A percentile compares a stretch with the other conserved stretches of the same genome.
phyloP scores from a whole-genome alignment of 1,140 invertebrate genomes.

The Diabrotica virgifera region DNA sequence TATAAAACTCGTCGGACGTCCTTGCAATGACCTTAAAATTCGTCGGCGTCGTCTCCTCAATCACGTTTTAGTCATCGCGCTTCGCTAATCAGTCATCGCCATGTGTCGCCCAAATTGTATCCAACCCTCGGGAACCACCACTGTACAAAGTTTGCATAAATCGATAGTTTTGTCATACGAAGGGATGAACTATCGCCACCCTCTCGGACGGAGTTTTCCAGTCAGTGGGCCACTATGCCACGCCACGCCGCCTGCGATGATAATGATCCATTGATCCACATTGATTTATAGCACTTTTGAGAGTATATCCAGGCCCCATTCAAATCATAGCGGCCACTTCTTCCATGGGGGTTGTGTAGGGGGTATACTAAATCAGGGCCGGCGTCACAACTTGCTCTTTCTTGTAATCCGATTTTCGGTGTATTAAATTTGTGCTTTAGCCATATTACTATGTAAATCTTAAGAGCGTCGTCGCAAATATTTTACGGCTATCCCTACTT shows the following conservation, averaged over 20 bases:
- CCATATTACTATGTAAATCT: neutral
- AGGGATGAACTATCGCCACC: constrained; percentile 13
- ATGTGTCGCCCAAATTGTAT: too few relatives aligned
- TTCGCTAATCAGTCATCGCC: too few relatives aligned
- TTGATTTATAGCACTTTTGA: constrained; percentile 39
- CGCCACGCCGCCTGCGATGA: constrained; percentile 25
- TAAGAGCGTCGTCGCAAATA: too few relatives aligned
- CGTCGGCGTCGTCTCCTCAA: too few relatives aligned
- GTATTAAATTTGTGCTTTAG: neutral
- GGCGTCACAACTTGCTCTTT: neutral
- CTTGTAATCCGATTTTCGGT: neutral
- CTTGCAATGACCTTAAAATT: too few relatives aligned
- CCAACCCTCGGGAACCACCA: neutral
- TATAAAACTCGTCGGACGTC: too few relatives aligned
- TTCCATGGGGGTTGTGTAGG: neutral
- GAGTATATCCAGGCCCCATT: constrained; percentile 21
- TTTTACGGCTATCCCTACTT: too few relatives aligned
- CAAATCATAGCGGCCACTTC: neutral
- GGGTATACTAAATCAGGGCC: neutral
- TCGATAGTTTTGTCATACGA: constrained; percentile 10
- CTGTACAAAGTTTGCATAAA: constrained; percentile 8
- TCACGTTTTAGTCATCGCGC: too few relatives aligned
- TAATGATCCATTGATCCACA: constrained; percentile 41
- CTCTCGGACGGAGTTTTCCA: constrained; percentile 25
- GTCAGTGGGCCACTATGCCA: constrained; percentile 38